Base-by-base conservation (phyloP, 2,888 invertebrate genomes). In the Capitulum mitella region DNA sequence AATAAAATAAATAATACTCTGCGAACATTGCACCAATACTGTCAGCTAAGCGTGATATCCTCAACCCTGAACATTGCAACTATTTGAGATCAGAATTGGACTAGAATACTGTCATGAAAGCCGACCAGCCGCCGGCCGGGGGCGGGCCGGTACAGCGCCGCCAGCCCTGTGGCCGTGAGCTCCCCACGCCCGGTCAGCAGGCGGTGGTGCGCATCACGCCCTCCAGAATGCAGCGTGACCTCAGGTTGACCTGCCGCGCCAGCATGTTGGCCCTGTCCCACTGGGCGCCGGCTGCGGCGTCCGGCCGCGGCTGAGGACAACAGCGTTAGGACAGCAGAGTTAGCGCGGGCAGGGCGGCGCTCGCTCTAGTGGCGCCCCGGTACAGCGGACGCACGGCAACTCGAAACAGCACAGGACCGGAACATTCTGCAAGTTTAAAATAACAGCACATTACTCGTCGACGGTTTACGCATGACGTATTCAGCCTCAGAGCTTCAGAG, bases 221-320 rank as follows among this genome's bases (percentile, higher is more conserved):
- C 64, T 70, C 64, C 64, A 70, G 64, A 22, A 70, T 70, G 19
- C 64, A 70, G 64, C 64, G 64, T 6, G 64, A 70, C 32, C 64
- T 32, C 34, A 70, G 64, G 64, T 70, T 70, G 37, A 70, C 64
- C 64, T 70, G 12, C 1, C 64, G 32, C 10, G 64, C 64, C 37
- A 70, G 64, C 64, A 37, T 16, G 37, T 22, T 70, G 19, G 64
- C 64, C 19, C 64, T 34, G 37, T 70, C 64, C 64, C 64, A 70
- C 32, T 34, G 61, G 22, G 61, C 61, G 22, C 3, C 0, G 64
- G 19, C 64, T 19, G 19, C 37, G 12, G 22, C 8, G 64, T 37
- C 19, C 16, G 37, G 37, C 32, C 22, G 14, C 12, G 6, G 61
- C 61, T 61, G 61, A 12, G 5, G n/a, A 26, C 26, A 26, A 58